Conservation (phyloP, 2,113 vertebrate genomes). For the Bos indicus region DNA sequence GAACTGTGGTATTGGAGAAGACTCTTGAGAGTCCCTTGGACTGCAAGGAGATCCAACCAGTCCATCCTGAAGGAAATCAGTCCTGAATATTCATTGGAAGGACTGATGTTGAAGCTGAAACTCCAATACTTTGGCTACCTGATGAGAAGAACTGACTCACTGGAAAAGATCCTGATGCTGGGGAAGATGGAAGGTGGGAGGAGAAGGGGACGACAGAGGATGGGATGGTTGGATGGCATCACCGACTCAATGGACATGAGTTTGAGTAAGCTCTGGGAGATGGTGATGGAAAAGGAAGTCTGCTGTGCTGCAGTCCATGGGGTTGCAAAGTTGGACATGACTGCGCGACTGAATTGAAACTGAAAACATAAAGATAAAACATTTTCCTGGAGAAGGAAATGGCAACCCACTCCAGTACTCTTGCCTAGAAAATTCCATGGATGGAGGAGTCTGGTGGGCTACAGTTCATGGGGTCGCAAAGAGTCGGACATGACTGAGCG, state of each 20-base stretch:
- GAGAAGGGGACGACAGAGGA: not conserved
- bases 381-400: too few relatives aligned
- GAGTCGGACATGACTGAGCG: too few relatives aligned
- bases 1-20: not conserved
- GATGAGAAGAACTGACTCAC: fast-evolving
- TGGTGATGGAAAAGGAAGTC: not conserved
- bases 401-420: too few relatives aligned
- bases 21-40: not conserved
- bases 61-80: not conserved
- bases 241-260: not conserved
- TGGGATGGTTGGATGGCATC: not conserved
- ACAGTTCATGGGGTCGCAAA: too few relatives aligned
- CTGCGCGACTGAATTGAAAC: fast-evolving
- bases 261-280: not conserved
- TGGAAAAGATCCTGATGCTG: not conserved
- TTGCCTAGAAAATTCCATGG: too few relatives aligned
- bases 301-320: not conserved
- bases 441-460: too few relatives aligned
- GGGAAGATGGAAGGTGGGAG: not conserved
- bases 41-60: not conserved
- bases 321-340: not conserved
- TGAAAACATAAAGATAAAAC: not conserved
- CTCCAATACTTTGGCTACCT: not conserved
- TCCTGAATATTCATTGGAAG: not conserved
- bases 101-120: not conserved